Base-by-base conservation (phyloP, 1,140 invertebrate species). In the Meloidogyne hapla region DNA sequence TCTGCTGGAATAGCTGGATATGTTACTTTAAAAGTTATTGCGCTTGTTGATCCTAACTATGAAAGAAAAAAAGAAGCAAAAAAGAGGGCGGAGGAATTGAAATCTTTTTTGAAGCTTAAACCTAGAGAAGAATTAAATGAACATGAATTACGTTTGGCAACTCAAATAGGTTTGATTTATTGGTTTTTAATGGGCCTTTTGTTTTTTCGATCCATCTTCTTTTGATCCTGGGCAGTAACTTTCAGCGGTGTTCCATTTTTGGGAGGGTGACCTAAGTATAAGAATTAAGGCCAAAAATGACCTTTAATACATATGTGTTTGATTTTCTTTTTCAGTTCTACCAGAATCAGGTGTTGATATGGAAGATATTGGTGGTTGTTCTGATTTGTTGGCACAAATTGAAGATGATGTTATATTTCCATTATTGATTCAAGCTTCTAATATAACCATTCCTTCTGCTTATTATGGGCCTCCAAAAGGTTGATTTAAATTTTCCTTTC, bases 391-490 rank as follows among this genome's bases (percentile, higher is more conserved):
- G 12, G 33, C 28, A n/a, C 33, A 42, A n/a, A 13, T 76, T 33
- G 26, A 77, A 15, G 23, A 78, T 28, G 42, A 68, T 48, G 21
- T 77, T 13, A 66, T 77, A 3, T n/a, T 67, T 10, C 76, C 76
- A 28, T 26, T 77, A 28, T 75, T 74, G 13, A 33, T 77, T 8
- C 61, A 75, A 63, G 42, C 63, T 26, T 28, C 63, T 6, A 77
- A 77, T 18, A 48, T 68, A 21, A 33, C 21, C 3, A n/a, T 68
- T n/a, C 72, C 23, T 21, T 77, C 76, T 12, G 64, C 40, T 15
- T 25, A 77, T 23, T 77, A 66, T 38, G 28, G 21, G 1, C 76
- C 76, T 6, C 33, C 76, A n/a, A 77, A 77, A 78, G 76, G 76
- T 77, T 63, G 18, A 12, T 76, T 26, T n/a, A 77, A 21, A 18